Conservation (phyloP, 1,140 invertebrate species). For the Sitophilus oryzae region DNA sequence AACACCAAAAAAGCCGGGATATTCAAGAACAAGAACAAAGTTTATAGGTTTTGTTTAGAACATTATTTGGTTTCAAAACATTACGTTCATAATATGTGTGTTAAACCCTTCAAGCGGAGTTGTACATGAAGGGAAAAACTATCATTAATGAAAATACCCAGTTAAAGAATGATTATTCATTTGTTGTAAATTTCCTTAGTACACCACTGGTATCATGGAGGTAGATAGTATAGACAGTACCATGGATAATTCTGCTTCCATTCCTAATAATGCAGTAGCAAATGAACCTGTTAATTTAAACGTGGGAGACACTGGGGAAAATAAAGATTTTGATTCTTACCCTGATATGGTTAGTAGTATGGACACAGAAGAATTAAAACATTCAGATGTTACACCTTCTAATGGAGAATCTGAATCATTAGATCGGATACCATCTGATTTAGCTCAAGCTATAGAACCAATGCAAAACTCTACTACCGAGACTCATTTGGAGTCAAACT, state of each 20-base stretch:
- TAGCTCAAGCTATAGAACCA: conserved; percentile 1
- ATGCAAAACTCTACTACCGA: conserved; percentile 6
- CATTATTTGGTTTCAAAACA: neutral
- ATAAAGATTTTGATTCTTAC: conserved; percentile 7
- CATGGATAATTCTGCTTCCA: conserved; percentile 12
- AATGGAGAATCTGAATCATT: conserved; percentile 12
- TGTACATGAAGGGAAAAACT: neutral
- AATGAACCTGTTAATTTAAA: conserved; percentile 6
- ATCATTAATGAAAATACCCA: conserved; percentile 2
- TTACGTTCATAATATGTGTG: conserved; percentile 3
- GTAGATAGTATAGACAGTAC: conserved; percentile 15
- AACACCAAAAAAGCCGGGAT: conserved; percentile 32
- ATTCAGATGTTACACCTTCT: conserved; percentile 2
- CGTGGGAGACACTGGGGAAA: conserved; percentile 2
- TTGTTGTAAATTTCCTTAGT: conserved; percentile 11
- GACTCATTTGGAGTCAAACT: conserved; percentile 17
- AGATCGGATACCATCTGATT: conserved; percentile 5
- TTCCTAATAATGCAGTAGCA: conserved; percentile 6
- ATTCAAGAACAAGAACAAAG: conserved; percentile 13
- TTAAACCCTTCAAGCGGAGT: neutral
- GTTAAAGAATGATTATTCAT: neutral
- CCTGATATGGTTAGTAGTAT: conserved; percentile 4
- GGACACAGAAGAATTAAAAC: conserved; percentile 5
- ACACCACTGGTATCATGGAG: conserved; percentile 21
- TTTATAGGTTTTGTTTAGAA: conserved; percentile 9